Percentiles rank a stretch among this genome's conserved stretches.
phyloP scores from a whole-genome alignment of 2,113 vertebrate species.

The Heteronetta atricapilla region DNA sequence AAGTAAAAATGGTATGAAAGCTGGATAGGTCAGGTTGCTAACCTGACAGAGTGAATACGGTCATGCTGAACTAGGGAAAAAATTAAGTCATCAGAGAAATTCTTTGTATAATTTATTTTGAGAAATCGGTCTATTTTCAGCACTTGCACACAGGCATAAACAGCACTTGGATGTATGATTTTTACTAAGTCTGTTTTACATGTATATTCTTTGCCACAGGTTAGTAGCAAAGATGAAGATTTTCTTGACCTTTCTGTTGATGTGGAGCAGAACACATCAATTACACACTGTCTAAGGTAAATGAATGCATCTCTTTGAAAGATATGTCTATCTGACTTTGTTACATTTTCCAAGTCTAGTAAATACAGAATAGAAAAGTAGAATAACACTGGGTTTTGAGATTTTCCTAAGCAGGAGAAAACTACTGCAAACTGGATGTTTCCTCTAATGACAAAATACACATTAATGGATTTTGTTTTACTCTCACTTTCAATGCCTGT shows the following conservation, averaged over 20 bases:
- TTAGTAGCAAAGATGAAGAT: slow-evolving; percentile 99
- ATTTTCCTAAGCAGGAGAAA: not conserved
- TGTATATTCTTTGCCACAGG: slow-evolving; percentile 76
- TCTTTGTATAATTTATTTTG: not conserved
- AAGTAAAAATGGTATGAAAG: not conserved
- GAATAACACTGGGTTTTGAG: not conserved
- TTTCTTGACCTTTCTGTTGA: slow-evolving; percentile 98
- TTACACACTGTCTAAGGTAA: slow-evolving; percentile 98
- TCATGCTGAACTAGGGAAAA: not conserved
- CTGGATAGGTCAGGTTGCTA: not conserved
- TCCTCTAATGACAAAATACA: not conserved
- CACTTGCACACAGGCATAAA: not conserved
- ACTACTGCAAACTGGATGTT: not conserved
- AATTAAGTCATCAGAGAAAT: not conserved
- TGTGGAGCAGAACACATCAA: slow-evolving; percentile 97
- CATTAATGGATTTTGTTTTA: not conserved
- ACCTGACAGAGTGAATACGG: not conserved
- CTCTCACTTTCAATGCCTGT: not conserved
- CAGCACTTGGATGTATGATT: not conserved
- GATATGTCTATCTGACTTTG: not conserved
- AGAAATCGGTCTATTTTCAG: not conserved
- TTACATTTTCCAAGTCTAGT: not conserved
- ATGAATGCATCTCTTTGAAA: not conserved
- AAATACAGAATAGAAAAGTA: not conserved
- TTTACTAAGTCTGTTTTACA: slow-evolving; percentile 9